A percentile compares a stretch with the other conserved stretches of the same genome.
Conservation (phyloP, 64 coral and sea anemone genomes). For the Actinia equina region DNA sequence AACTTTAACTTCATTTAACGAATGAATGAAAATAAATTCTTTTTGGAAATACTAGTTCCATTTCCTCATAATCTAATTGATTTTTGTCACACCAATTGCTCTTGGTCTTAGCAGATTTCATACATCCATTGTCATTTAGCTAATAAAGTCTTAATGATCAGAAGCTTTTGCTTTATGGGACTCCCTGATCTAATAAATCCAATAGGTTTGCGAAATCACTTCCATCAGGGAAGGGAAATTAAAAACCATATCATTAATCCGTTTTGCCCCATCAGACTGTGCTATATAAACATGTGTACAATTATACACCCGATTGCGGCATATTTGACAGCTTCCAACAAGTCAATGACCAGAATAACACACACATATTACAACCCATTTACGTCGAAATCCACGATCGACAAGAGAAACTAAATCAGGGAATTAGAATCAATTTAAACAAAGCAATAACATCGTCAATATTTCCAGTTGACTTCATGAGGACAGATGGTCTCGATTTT, state of each 20-base stretch:
- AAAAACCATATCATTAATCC: conserved; percentile 1
- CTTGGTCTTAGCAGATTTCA: background rate
- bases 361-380: background rate
- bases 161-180: background rate
- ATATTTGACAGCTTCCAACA: background rate
- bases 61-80: background rate
- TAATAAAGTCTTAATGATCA: background rate
- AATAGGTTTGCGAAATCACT: conserved; percentile 19
- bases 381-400: background rate
- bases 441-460: background rate
- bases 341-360: background rate
- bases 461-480: background rate
- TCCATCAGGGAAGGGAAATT: background rate
- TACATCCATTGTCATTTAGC: background rate
- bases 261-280: background rate
- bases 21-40: background rate
- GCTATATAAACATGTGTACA: background rate
- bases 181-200: conserved; percentile 12
- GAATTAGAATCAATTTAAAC: background rate
- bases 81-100: background rate
- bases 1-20: background rate
- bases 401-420: background rate
- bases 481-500: background rate
- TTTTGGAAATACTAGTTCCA: background rate
- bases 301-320: background rate